Base-by-base conservation (phyloP, 2,888 invertebrate genomes). In the Heliconius cydno region DNA sequence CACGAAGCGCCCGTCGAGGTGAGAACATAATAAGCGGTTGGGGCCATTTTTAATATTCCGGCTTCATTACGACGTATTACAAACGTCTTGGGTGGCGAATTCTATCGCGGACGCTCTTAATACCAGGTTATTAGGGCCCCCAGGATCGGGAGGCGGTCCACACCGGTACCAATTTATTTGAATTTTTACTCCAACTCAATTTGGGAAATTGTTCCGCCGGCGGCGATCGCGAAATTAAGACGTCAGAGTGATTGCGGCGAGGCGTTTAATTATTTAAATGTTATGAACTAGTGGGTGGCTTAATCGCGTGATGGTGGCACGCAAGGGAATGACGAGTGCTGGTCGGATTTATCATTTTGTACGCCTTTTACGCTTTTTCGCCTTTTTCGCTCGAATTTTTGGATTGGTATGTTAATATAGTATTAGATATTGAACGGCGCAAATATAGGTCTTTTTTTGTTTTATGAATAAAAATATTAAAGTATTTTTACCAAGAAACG, bases 251-350 rank as follows among this genome's bases (percentile, higher is more conserved):
- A 94, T 94, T 94, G 93, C 93, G 87, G 88, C 83, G 88, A 90
- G 94, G 94, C 92, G 94, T 94, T 94, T 94, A 93, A 95, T 95
- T 95, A 95, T 94, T 94, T 95, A 94, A 94, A 94, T 94, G 94
- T 91, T 92, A 91, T 90, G 90, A 91, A 90, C 91, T 92, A 92
- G 92, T 94, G 93, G 94, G 94, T 92, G 94, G 93, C 89, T 87
- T 87, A 88, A 89, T 89, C 89, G 90, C 86, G 87, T 88, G 88
- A 90, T 91, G 90, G 90, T 88, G 87, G 85, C 86, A 87, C 87
- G 87, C 89, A 91, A 91, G 90, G 88, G 92, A 90, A 92, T 94
- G 46, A 89, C 88, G 88, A 87, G 85, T 87, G 90, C 90, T 89
- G 87, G 87, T 85, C 87, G 86, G 88, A 90, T 91, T 91, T 92